These are phyloP conservation scores for Malurus leucopterus DNA, from an alignment of 2,797 vertebrate species.

Conservation along the genomic window DNA sequence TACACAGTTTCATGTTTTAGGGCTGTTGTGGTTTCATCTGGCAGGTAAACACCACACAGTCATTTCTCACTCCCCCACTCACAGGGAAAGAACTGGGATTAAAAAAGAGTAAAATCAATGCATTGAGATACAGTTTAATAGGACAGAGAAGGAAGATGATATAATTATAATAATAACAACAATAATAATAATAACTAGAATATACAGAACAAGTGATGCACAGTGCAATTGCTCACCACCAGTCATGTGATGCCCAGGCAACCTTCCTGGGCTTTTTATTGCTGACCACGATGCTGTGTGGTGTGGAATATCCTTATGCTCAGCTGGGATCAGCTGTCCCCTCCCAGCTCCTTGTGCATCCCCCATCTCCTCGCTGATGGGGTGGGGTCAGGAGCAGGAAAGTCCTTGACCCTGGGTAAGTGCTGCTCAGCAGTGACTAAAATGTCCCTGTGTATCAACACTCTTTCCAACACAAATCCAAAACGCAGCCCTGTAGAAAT, in stretches of 20 bases:
- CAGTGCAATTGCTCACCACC: neutral
- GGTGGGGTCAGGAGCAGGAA: neutral
- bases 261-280: neutral
- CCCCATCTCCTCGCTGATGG: neutral
- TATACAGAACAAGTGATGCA: neutral
- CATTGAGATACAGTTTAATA: neutral
- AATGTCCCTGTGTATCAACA: neutral
- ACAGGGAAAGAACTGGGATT: neutral
- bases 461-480: neutral
- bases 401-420: neutral
- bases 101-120: neutral
- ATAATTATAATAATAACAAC: neutral
- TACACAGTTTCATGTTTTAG: neutral
- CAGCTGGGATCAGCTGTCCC: neutral
- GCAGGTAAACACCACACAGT: neutral
- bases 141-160: neutral
- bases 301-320: neutral
- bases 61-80: neutral
- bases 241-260: neutral
- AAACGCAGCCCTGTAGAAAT: neutral
- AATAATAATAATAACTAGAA: neutral
- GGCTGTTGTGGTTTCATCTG: neutral
- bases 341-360: neutral
- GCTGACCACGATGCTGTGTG: neutral
- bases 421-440: neutral